Base-by-base conservation (phyloP, 2,888 invertebrate species). In the Dorcus parallelipipedus region DNA sequence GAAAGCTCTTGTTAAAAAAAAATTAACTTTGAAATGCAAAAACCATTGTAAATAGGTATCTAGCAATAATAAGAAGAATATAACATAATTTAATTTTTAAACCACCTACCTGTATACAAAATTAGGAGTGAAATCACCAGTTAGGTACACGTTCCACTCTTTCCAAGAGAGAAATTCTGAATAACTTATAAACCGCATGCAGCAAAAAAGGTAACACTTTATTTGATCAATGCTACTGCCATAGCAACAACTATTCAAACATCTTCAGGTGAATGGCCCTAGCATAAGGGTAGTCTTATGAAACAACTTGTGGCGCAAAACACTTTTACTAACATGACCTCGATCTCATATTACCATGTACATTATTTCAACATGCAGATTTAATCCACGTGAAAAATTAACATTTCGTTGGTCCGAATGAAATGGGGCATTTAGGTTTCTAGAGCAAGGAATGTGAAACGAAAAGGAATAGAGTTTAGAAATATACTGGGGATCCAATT, bases 211-310 rank as follows among this genome's bases (percentile, higher is more conserved):
- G 63, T 68, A 69, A 71, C 71, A 69, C 67, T 61, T 64, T 69
- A 71, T 74, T 74, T 74, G 73, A 75, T 75, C 75, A 74, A 76
- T 76, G 66, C 55, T 55, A 67, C 72, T 65, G 63, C 68, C 69
- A 68, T 71, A 69, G 73, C 63, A 69, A 75, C 74, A 57, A 50
- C 65, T 64, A 69, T 72, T 67, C 73, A 75, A 74, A 76, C 75
- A 75, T 65, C 67, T 65, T 61, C 56, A 68, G 75, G 73, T 76
- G 67, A 74, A 74, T 66, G 73, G 68, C 72, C 74, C 63, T 14
- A 10, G 33, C n/a, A 42, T 49, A 38, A 49, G 52, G 56, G 40
- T 6, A 1, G 26, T 33, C 3, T 33, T 33, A 7, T 33, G 26
- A 5, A 33, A 33, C 26, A 33, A 33, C 7, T 33, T 33, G 26